These are phyloP conservation scores for Apodemus sylvaticus DNA, from an alignment of 2,113 vertebrate genomes.

Conservation along the genomic window DNA sequence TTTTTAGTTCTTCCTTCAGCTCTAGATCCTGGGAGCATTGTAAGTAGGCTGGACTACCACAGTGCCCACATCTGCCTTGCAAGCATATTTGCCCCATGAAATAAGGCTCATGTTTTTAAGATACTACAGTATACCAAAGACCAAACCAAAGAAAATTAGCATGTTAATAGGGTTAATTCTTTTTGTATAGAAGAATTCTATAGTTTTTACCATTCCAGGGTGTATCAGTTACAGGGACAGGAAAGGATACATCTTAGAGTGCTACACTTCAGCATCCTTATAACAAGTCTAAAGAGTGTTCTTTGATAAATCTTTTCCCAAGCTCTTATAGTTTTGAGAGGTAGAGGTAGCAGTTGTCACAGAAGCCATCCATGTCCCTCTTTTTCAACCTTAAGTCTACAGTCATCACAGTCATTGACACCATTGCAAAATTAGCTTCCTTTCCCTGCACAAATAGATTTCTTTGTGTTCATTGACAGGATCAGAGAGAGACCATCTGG, in stretches of 20 bases:
- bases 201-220: background rate
- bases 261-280: background rate
- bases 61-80: background rate
- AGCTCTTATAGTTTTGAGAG: background rate
- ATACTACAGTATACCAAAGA: background rate
- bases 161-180: background rate
- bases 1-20: background rate
- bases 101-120: background rate
- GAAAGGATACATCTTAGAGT: background rate
- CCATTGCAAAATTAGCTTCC: background rate
- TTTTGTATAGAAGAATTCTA: background rate
- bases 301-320: background rate
- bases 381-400: background rate
- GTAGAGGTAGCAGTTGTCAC: background rate
- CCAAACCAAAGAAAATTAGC: background rate
- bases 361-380: background rate
- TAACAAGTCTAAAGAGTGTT: background rate
- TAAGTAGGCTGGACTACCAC: background rate
- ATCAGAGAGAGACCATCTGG: background rate
- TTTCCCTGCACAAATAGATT: background rate
- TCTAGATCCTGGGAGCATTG: background rate
- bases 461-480: background rate
- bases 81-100: background rate
- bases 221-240: background rate
- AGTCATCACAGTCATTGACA: background rate